Evolutionary conservation across 1,140 invertebrate species (phyloP).

Genomic region (Mercenaria mercenaria): DNA sequence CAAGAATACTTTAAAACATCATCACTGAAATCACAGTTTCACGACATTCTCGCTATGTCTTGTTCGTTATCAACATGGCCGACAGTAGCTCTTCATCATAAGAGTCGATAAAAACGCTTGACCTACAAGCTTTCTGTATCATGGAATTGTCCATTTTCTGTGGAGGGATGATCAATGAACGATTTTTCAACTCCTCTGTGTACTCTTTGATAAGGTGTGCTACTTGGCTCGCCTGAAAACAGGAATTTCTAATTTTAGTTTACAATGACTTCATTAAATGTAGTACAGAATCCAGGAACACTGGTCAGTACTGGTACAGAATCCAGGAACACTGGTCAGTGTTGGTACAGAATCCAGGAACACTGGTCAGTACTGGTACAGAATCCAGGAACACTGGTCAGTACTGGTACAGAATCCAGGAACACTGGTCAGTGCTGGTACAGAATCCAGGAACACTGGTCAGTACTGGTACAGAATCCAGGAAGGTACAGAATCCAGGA

Average conservation of each 20-base stretch:
- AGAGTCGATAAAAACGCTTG: slow-evolving; percentile 65
- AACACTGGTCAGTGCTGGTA: too few species aligned
- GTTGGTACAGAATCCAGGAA: too few species aligned
- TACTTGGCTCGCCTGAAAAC: slow-evolving; percentile 95
- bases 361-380: too few species aligned
- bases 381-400: too few species aligned
- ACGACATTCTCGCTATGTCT: neutral
- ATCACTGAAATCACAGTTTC: neutral
- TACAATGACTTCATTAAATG: too few species aligned
- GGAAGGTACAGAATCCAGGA: too few species aligned
- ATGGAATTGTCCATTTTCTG: slow-evolving; percentile 51
- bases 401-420: too few species aligned
- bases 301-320: too few species aligned
- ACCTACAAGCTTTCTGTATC: slow-evolving; percentile 43
- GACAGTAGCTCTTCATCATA: slow-evolving; percentile 61
- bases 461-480: too few species aligned
- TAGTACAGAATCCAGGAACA: too few species aligned
- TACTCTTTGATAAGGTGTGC: slow-evolving; percentile 97
- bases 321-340: too few species aligned
- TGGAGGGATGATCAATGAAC: slow-evolving; percentile 72
- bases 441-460: too few species aligned
- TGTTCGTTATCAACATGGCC: slow-evolving; percentile 47
- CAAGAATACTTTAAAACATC: neutral
- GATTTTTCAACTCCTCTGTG: slow-evolving; percentile 81
- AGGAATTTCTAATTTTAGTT: slow-evolving; percentile 34